Conservation (phyloP, 2,888 invertebrate genomes). For the Sinodicranocentrus sp. region DNA sequence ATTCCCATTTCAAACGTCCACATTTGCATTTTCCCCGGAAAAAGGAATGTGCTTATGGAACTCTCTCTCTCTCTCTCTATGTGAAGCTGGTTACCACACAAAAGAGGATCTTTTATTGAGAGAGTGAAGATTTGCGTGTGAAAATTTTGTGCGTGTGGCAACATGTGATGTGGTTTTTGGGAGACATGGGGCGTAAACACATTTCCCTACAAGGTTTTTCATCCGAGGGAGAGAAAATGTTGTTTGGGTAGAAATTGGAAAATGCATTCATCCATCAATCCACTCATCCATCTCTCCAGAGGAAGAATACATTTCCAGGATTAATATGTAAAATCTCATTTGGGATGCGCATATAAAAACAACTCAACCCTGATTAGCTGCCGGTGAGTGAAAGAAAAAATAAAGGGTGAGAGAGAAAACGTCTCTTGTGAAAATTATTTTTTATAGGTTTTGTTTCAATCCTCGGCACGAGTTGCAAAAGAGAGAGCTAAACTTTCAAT, state of each 20-base stretch:
- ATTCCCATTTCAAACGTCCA: constrained; percentile 34
- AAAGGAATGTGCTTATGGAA: background rate
- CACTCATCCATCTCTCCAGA: constrained; percentile 11
- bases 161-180: constrained; percentile 32
- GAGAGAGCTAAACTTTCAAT: constrained; percentile 1
- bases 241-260: constrained; percentile 36
- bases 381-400: too few species aligned
- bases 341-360: constrained; percentile 16
- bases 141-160: constrained; percentile 33
- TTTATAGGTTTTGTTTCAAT: too few species aligned
- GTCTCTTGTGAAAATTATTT: background rate
- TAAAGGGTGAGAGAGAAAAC: background rate
- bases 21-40: constrained; percentile 42
- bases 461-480: too few species aligned
- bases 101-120: too few species aligned
- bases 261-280: constrained; percentile 60
- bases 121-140: constrained; percentile 15
- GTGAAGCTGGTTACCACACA: too few species aligned
- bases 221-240: background rate
- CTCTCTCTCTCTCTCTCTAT: too few species aligned
- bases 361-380: background rate
- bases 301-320: constrained; percentile 26
- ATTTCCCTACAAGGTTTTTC: background rate
- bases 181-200: too few species aligned
- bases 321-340: constrained; percentile 29